Evolutionary conservation across 2,797 vertebrate species (phyloP).

Genomic region (Lateolabrax maculatus): DNA sequence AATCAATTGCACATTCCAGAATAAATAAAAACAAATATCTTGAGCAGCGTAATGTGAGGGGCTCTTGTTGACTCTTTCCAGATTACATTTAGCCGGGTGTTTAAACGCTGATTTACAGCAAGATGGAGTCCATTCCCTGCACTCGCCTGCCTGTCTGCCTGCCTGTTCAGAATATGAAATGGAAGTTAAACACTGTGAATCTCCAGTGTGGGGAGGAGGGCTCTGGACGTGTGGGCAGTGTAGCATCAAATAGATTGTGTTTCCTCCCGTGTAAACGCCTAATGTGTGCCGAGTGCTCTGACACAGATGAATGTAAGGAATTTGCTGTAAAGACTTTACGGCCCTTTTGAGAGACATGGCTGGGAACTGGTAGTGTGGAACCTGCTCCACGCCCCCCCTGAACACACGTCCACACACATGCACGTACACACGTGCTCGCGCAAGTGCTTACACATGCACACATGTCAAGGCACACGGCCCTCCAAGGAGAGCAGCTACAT

Average conservation of each 20-base stretch:
- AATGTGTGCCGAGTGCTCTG: constrained; percentile 85
- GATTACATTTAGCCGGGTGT: constrained; percentile 80
- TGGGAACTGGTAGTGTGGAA: constrained; percentile 76
- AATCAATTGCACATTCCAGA: constrained; percentile 80
- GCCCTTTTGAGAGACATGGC: constrained; percentile 85
- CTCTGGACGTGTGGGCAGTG: constrained; percentile 86
- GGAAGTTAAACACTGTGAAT: constrained; percentile 86
- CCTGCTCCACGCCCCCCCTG: constrained; percentile 65
- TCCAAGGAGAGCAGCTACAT: constrained; percentile 76
- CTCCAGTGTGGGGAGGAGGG: constrained; percentile 79
- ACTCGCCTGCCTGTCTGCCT: constrained; percentile 71
- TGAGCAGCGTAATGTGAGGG: constrained; percentile 61
- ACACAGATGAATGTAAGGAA: constrained; percentile 89
- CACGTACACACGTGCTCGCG: constrained; percentile 38
- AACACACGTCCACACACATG: constrained; percentile 40
- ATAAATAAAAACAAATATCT: constrained; percentile 84
- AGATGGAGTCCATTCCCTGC: constrained; percentile 78
- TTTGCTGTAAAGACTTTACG: constrained; percentile 87
- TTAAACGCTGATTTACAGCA: constrained; percentile 85
- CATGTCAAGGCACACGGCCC: constrained; percentile 69
- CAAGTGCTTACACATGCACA: constrained; percentile 78
- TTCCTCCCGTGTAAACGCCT: constrained; percentile 88
- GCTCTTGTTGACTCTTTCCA: constrained; percentile 81
- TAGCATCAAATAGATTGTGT: constrained; percentile 90
- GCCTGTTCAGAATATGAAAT: constrained; percentile 87